Percentiles rank a stretch among this genome's conserved stretches.
Evolutionary conservation across 2,797 vertebrate genomes (phyloP).

Genomic region (Nyctibius grandis): DNA sequence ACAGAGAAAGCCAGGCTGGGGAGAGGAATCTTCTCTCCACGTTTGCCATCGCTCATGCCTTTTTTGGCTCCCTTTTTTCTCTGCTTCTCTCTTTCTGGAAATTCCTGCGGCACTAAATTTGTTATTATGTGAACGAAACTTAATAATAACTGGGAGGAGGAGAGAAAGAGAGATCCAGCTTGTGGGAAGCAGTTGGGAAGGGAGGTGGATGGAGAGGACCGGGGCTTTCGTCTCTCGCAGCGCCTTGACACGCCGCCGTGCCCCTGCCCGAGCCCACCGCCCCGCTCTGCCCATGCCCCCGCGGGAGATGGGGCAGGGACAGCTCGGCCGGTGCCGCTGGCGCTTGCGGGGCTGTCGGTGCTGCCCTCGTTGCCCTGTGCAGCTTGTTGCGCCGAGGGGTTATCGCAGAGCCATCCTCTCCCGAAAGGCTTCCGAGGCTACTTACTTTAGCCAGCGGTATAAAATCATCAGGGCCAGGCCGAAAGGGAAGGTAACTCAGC

Average conservation of each 20-base stretch:
- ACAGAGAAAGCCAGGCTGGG: not conserved
- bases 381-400: accelerated
- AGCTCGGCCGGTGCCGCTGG: accelerated
- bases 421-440: not conserved
- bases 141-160: not conserved
- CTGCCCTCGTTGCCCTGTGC: not conserved
- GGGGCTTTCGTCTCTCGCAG: accelerated
- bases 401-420: not conserved
- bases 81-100: not conserved
- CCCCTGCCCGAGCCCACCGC: not conserved
- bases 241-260: not conserved
- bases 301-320: accelerated
- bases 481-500: not conserved
- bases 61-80: not conserved
- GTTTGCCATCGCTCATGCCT: not conserved
- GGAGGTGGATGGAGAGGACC: not conserved
- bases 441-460: constrained; percentile 21
- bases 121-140: not conserved
- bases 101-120: not conserved
- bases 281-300: not conserved
- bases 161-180: not conserved
- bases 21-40: not conserved
- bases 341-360: accelerated
- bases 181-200: accelerated
- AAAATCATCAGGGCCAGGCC: not conserved